A percentile compares a stretch with the other conserved stretches of the same genome.
Evolutionary conservation across 1,140 invertebrate species (phyloP).

Genomic region (Drosophila punjabiensis): DNA sequence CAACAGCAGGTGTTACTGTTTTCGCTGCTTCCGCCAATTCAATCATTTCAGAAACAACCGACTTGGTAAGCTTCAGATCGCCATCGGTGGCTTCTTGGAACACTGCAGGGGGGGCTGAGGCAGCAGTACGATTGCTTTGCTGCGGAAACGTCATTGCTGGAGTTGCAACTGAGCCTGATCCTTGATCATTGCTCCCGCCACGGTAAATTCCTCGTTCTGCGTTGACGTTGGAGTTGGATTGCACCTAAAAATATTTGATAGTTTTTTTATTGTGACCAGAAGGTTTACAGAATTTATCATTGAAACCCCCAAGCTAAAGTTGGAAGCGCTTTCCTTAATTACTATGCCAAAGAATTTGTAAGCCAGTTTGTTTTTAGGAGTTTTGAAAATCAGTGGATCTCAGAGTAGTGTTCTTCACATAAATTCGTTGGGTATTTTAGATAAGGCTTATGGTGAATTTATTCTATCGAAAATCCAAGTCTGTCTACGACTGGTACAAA

Average conservation of each 20-base stretch:
- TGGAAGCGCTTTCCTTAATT: no score
- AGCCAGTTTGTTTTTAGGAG: no score
- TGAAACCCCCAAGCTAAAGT: no score
- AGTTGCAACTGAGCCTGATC: not conserved
- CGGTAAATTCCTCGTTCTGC: constrained; percentile 52
- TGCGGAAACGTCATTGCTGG: constrained; percentile 3
- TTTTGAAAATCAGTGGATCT: no score
- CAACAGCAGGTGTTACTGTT: constrained; percentile 27
- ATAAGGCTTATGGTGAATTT: no score
- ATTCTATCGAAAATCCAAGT: no score
- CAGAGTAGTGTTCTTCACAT: no score
- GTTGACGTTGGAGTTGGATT: constrained; percentile 20
- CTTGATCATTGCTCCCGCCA: constrained; percentile 27
- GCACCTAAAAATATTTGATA: constrained; percentile 8
- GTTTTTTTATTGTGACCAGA: no score
- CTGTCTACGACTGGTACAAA: no score
- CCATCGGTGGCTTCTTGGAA: constrained; percentile 53
- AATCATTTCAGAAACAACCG: constrained; percentile 75
- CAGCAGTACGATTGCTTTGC: constrained; percentile 18
- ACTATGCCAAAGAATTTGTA: no score
- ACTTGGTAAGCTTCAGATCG: constrained; percentile 67
- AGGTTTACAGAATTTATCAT: no score
- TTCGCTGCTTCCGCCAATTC: constrained; percentile 54
- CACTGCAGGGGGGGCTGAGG: constrained; percentile 54
- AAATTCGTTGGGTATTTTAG: no score